Conservation (phyloP, 1,140 invertebrate genomes). For the Penaeus vannamei region DNA sequence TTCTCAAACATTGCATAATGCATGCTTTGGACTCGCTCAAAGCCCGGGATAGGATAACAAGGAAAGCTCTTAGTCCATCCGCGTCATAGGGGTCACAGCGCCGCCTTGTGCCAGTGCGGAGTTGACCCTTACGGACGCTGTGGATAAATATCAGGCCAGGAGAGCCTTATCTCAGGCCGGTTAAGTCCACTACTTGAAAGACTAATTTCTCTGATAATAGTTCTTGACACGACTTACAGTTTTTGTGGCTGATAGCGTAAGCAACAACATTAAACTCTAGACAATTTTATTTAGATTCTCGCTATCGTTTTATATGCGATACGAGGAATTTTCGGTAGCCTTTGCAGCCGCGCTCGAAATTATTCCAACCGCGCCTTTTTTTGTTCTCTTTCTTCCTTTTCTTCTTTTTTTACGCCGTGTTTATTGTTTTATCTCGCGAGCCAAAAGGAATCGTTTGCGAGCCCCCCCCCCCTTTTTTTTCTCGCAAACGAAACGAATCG, state of each 20-base stretch:
- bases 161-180: constrained; percentile 39
- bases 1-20: too few species aligned
- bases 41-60: not conserved
- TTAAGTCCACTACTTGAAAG: constrained; percentile 56
- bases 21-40: not conserved
- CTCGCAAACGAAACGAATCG: too few species aligned
- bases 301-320: too few species aligned
- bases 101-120: not conserved
- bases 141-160: constrained; percentile 15
- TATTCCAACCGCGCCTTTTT: not conserved
- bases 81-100: not conserved
- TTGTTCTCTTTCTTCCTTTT: not conserved
- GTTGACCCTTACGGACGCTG: not conserved
- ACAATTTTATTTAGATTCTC: constrained; percentile 29
- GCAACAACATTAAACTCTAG: constrained; percentile 27
- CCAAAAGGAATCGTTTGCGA: too few species aligned
- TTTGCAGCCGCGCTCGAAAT: too few species aligned
- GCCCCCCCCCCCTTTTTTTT: not conserved
- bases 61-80: constrained; percentile 17
- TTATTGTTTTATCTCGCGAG: too few species aligned
- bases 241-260: constrained; percentile 31
- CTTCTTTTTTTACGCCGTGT: too few species aligned
- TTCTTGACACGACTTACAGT: constrained; percentile 47
- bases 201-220: constrained; percentile 58
- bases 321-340: too few species aligned